phyloP scores from a whole-genome alignment of 2,113 vertebrate genomes.

The human region GRCh38 chr1:20802501-20803000 shows the following conservation, averaged over 20 bases:
- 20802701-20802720: background rate
- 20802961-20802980: background rate
- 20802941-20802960: background rate
- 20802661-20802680: background rate
- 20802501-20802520: background rate
- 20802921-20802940: background rate
- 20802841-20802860: background rate
- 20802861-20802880: slow-evolving; percentile 30
- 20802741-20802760: background rate
- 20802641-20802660: background rate
- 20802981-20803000: background rate
- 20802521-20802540: background rate
- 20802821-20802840: background rate
- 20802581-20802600: background rate
- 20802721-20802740: background rate
- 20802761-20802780: background rate
- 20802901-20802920: background rate
- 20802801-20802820: background rate
- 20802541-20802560: background rate
- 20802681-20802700: background rate
- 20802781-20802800: background rate
- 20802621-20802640: background rate
- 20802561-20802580: background rate
- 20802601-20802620: background rate
- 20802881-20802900: background rate